These are phyloP conservation scores for Acutogordius australiensis DNA, from an alignment of 2,888 invertebrate genomes.

Conservation along the genomic window DNA sequence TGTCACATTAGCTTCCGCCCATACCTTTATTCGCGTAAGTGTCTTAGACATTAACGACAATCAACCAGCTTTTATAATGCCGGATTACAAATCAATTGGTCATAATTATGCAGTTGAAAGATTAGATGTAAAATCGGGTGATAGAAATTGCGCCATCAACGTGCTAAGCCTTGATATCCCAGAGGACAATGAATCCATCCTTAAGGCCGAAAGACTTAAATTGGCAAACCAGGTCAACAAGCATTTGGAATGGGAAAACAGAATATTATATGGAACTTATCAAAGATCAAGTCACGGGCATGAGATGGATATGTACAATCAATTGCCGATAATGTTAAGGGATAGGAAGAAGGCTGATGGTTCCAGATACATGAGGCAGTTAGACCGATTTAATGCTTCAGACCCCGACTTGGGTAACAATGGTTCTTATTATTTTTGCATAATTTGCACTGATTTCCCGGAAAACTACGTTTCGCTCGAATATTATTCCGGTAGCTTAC, in stretches of 20 bases:
- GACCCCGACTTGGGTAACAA: not conserved
- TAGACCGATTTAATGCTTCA: not conserved
- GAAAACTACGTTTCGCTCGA: not conserved
- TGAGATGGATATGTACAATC: not conserved
- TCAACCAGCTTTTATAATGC: not conserved
- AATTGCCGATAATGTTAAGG: not conserved
- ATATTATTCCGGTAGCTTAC: constrained; percentile 2
- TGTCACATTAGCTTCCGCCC: not conserved
- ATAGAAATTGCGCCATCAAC: not conserved
- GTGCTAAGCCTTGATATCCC: not conserved
- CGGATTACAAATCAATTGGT: not conserved
- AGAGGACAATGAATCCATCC: not conserved
- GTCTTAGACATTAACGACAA: not conserved
- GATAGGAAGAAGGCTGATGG: not conserved
- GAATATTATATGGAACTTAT: no score
- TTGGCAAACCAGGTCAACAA: not conserved
- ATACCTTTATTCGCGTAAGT: not conserved
- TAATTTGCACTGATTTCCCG: not conserved
- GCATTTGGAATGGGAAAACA: no score
- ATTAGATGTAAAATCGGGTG: not conserved
- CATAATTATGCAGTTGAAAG: no score
- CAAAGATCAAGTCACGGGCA: not conserved
- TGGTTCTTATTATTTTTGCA: constrained; percentile 3
- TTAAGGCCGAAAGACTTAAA: not conserved
- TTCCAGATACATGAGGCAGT: not conserved